Evolutionary conservation across 1,140 invertebrate genomes (phyloP).

Genomic region (Drosophila burlai): DNA sequence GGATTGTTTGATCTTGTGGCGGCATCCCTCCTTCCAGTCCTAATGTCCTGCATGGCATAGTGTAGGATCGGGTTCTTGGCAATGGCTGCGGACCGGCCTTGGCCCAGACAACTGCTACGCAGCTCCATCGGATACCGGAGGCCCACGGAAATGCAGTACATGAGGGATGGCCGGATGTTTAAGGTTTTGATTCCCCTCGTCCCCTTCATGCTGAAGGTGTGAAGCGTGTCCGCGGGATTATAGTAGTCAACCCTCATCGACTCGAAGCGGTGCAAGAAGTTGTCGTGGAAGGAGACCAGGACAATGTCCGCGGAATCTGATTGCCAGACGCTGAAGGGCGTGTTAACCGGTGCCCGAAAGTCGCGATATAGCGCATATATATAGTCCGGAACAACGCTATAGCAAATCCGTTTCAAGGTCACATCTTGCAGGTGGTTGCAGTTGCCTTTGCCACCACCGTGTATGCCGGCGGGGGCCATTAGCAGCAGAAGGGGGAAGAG

Average conservation of each 20-base stretch:
- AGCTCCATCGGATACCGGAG: constrained; percentile 14
- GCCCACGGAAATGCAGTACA: neutral
- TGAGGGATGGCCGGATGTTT: neutral
- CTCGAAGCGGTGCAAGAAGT: neutral
- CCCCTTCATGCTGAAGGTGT: neutral
- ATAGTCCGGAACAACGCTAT: too few relatives aligned
- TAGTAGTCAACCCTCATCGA: rapidly evolving
- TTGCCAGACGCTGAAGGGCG: constrained; percentile 1
- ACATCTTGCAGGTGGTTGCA: rapidly evolving
- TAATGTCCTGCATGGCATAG: neutral
- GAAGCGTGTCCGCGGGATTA: rapidly evolving
- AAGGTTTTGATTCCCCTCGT: rapidly evolving
- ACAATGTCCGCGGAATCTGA: neutral
- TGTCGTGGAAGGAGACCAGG: neutral
- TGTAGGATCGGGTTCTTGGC: neutral
- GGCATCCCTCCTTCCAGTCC: rapidly evolving
- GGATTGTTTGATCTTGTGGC: rapidly evolving
- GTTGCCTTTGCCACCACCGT: neutral
- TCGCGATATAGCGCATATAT: neutral
- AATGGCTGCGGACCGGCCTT: neutral
- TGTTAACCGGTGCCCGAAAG: neutral
- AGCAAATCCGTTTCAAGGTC: neutral
- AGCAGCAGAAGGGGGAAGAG: neutral
- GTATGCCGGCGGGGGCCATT: too few relatives aligned
- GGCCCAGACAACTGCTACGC: neutral